These are phyloP conservation scores for Antennarius maculatus DNA, from an alignment of 2,797 vertebrate species.

Conservation along the genomic window DNA sequence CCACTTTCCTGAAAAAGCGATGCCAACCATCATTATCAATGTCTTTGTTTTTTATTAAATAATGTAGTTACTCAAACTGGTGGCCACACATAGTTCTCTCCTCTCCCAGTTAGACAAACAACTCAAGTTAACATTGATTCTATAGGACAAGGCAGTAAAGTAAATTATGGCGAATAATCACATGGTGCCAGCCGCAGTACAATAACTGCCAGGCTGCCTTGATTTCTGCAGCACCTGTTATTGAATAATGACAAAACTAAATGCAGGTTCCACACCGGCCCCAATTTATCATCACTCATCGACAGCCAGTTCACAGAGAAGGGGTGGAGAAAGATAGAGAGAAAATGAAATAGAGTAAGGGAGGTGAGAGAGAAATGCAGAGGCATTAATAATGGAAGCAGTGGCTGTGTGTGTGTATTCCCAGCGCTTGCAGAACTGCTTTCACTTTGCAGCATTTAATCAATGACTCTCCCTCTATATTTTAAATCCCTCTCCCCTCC, in stretches of 20 bases:
- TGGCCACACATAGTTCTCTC: slow-evolving; percentile 30
- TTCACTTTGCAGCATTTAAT: slow-evolving; percentile 84
- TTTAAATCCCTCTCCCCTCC: slow-evolving; percentile 57
- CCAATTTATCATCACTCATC: slow-evolving; percentile 73
- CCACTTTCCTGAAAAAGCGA: slow-evolving; percentile 26
- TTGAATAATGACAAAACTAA: slow-evolving; percentile 76
- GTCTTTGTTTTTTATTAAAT: slow-evolving; percentile 48
- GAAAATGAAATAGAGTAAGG: slow-evolving; percentile 24
- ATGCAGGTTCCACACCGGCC: slow-evolving; percentile 61
- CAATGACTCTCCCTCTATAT: slow-evolving; percentile 75
- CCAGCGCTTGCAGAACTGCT: slow-evolving; percentile 78
- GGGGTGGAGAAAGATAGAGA: slow-evolving; percentile 14
- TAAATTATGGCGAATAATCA: slow-evolving; percentile 69
- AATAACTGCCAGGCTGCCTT: slow-evolving; percentile 63
- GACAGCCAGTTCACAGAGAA: slow-evolving; percentile 58
- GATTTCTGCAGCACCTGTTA: slow-evolving; percentile 66
- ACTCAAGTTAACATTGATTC: slow-evolving; percentile 42
- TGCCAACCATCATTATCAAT: slow-evolving; percentile 46
- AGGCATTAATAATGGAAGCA: slow-evolving; percentile 71
- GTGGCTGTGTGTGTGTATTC: slow-evolving; percentile 64
- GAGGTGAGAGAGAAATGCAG: slow-evolving; percentile 45
- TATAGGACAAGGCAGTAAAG: slow-evolving; percentile 41
- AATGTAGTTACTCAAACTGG: slow-evolving; percentile 42
- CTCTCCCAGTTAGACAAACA: slow-evolving; percentile 60
- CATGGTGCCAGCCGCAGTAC: slow-evolving; percentile 47